These are phyloP conservation scores for Erithacus rubecula DNA, from an alignment of 2,797 vertebrate genomes.

Conservation along the genomic window DNA sequence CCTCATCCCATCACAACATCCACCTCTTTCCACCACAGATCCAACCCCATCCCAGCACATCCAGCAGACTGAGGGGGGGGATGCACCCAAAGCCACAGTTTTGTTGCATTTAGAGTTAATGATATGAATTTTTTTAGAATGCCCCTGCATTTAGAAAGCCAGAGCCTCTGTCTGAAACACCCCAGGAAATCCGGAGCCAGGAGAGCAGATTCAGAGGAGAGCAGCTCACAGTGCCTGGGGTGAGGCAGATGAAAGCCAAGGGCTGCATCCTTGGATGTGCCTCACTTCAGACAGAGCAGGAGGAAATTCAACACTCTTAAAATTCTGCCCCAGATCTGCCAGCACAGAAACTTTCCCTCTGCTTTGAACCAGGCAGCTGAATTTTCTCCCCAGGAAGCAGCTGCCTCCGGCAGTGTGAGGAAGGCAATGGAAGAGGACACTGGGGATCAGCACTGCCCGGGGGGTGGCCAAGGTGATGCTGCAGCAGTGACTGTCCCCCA, in stretches of 20 bases:
- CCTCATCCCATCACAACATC: too few species aligned
- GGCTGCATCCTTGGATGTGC: conserved; percentile 33
- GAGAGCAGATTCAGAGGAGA: conserved; percentile 48
- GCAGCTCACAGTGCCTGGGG: conserved; percentile 21
- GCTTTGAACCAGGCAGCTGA: conserved; percentile 14
- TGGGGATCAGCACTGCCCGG: fast-evolving
- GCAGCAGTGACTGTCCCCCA: background rate
- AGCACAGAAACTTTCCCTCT: conserved; percentile 3
- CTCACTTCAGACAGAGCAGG: background rate
- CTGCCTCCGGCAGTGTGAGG: background rate
- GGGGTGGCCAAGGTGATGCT: background rate
- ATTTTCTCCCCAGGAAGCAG: background rate
- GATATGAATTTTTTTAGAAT: background rate
- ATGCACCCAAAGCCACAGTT: background rate
- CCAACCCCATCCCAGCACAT: background rate
- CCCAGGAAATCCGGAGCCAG: conserved; percentile 55
- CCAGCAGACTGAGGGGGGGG: background rate
- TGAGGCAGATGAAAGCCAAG: conserved; percentile 49
- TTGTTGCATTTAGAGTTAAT: conserved; percentile 2
- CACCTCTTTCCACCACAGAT: too few species aligned
- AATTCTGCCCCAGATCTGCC: conserved; percentile 57
- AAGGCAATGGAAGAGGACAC: background rate
- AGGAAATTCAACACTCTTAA: background rate
- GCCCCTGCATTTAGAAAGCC: background rate
- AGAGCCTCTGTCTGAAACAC: conserved; percentile 1